Conservation (phyloP, 1,140 invertebrate species). For the Plodia interpunctella region DNA sequence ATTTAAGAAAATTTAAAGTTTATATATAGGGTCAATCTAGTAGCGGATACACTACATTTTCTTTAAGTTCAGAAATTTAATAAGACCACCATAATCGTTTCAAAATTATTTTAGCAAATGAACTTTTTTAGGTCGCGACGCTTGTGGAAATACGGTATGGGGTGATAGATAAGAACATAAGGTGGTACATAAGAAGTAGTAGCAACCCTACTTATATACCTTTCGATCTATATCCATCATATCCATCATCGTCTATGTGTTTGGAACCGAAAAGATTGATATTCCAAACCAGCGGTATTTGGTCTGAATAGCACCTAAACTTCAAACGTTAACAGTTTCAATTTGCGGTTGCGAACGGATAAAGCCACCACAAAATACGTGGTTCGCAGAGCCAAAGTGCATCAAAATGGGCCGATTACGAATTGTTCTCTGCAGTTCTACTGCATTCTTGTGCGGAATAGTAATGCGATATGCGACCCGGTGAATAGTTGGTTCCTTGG, state of each 20-base stretch:
- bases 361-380: slow-evolving; percentile 28
- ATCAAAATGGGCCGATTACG: slow-evolving; percentile 26
- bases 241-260: not conserved
- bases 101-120: too few relatives aligned
- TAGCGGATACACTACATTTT: too few relatives aligned
- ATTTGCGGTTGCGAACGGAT: slow-evolving; percentile 25
- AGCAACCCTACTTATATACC: too few relatives aligned
- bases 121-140: too few relatives aligned
- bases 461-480: slow-evolving; percentile 8
- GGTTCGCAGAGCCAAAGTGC: slow-evolving; percentile 25
- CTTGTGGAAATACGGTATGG: too few relatives aligned
- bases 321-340: slow-evolving; percentile 32
- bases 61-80: too few relatives aligned
- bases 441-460: slow-evolving; percentile 16
- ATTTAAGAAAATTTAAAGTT: too few relatives aligned
- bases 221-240: not conserved
- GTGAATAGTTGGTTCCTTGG: slow-evolving; percentile 12
- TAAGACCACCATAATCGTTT: too few relatives aligned
- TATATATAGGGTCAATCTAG: too few relatives aligned
- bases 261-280: slow-evolving; percentile 5
- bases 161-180: too few relatives aligned
- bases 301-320: slow-evolving; percentile 18
- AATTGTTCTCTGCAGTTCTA: slow-evolving; percentile 15
- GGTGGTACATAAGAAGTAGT: too few relatives aligned
- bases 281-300: slow-evolving; percentile 10